These are phyloP conservation scores for Castor canadensis DNA, from an alignment of 2,113 vertebrate species.

Conservation along the genomic window DNA sequence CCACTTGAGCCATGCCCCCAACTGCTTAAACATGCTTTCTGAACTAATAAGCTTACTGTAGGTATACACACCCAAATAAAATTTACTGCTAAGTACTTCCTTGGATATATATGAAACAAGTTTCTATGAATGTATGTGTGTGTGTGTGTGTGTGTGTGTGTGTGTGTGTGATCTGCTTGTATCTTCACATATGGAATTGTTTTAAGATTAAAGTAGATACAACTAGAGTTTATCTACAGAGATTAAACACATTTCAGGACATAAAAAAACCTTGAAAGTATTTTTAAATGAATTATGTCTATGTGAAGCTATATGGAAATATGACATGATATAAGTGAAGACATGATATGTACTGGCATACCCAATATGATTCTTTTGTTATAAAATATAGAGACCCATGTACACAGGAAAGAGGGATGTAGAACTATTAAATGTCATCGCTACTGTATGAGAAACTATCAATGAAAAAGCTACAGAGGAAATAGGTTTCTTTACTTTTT, in stretches of 20 bases:
- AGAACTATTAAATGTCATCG: no score
- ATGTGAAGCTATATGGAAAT: neutral
- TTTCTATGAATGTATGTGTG: neutral
- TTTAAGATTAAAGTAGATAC: neutral
- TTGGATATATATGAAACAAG: neutral
- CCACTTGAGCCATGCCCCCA: no score
- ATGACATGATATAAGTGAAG: neutral
- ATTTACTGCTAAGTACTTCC: neutral
- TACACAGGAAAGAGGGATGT: neutral
- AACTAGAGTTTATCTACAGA: neutral
- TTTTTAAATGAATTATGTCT: neutral
- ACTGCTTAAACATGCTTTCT: neutral
- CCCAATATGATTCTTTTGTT: neutral
- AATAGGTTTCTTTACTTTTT: neutral
- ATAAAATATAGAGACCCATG: neutral
- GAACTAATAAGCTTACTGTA: neutral
- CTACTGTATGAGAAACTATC: neutral
- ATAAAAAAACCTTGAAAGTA: neutral
- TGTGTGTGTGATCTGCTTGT: neutral
- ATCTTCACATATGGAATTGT: neutral
- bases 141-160: neutral
- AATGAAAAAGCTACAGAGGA: neutral
- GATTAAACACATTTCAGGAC: neutral
- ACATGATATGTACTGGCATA: neutral
- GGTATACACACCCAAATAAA: neutral